Percentiles rank a stretch among this genome's conserved stretches.
Conservation (phyloP, 1,140 invertebrate genomes). For the Drosophila arawakana region DNA sequence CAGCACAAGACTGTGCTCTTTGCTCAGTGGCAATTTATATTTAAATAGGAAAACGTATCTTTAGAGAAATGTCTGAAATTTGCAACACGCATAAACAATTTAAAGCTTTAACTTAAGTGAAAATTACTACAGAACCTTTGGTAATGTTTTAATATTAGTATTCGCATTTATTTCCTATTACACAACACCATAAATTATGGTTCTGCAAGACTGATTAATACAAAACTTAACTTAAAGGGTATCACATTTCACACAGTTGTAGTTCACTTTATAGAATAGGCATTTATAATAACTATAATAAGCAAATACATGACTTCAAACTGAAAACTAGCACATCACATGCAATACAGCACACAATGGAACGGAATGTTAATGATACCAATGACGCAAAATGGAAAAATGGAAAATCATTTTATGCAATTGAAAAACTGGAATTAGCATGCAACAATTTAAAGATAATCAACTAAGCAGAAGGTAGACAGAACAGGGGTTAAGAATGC, state of each 20-base stretch:
- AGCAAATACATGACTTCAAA: slow-evolving; percentile 2
- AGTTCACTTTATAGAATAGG: not conserved
- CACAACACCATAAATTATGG: slow-evolving; percentile 1
- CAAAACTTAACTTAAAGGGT: not conserved
- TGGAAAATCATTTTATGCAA: not conserved
- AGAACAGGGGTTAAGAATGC: slow-evolving; percentile 29
- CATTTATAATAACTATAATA: slow-evolving; percentile 18
- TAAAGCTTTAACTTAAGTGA: not conserved
- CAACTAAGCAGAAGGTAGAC: slow-evolving; percentile 33
- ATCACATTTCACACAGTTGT: slow-evolving; percentile 3
- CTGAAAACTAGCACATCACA: not conserved
- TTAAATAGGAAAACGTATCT: slow-evolving; percentile 1
- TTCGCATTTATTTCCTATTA: not conserved
- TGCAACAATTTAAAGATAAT: slow-evolving; percentile 41
- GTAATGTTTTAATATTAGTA: too few species aligned
- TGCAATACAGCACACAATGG: slow-evolving; percentile 3
- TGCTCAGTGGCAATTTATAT: not conserved
- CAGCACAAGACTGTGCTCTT: not conserved
- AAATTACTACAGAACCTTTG: not conserved
- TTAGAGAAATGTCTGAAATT: not conserved
- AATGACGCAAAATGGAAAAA: not conserved
- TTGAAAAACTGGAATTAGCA: slow-evolving; percentile 41
- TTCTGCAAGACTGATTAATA: slow-evolving; percentile 30
- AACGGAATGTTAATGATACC: slow-evolving; percentile 17
- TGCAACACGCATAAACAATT: not conserved